Evolutionary conservation across 2,888 invertebrate species (phyloP), one percentile per base, ranked within the genome.

Genomic region (Cantharis flavilabris): DNA sequence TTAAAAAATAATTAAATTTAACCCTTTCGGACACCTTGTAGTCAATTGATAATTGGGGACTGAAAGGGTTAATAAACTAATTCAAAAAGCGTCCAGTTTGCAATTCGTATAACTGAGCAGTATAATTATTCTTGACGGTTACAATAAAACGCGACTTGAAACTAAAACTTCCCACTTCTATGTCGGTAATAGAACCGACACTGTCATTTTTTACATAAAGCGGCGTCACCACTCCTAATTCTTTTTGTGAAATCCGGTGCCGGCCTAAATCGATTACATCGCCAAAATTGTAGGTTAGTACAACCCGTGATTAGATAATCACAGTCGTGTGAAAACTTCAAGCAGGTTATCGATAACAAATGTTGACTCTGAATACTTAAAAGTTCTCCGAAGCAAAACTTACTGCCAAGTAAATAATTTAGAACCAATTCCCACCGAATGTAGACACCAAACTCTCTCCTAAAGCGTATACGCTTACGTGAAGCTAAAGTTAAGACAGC

Each of bases 371-470:
- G 88, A 2, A 94, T 93, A 1, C 92, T 92, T 26, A 97, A 84
- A 79, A 97, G 89, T 82, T 91, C 92, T 0, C 98, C 98, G 1
- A 94, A 93, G 72, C 89, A 88, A 10, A 93, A 88, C 16, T 16
- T 16, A 16, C 88, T 97, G 95, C 97, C 97, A 98, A n/a, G 98
- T 84, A 84, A 95, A 95, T 18, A 98, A 89, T 83, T 94, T 95
- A 83, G 96, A 95, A 69, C 92, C 92, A 7, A 97, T 93, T 0
- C 94, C 96, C 10, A 94, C 95, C 0, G 94, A 92, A 79, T n/a
- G n/a, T n/a, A n/a, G n/a, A n/a, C n/a, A n/a, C n/a, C n/a, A n/a
- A n/a, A n/a, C n/a, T n/a, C n/a, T n/a, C n/a, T n/a, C n/a, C n/a
- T n/a, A n/a, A n/a, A n/a, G n/a, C n/a, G n/a, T n/a, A n/a, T n/a